phyloP scores from a whole-genome alignment of 1,140 invertebrate species.

The Neodiprion lecontei region DNA sequence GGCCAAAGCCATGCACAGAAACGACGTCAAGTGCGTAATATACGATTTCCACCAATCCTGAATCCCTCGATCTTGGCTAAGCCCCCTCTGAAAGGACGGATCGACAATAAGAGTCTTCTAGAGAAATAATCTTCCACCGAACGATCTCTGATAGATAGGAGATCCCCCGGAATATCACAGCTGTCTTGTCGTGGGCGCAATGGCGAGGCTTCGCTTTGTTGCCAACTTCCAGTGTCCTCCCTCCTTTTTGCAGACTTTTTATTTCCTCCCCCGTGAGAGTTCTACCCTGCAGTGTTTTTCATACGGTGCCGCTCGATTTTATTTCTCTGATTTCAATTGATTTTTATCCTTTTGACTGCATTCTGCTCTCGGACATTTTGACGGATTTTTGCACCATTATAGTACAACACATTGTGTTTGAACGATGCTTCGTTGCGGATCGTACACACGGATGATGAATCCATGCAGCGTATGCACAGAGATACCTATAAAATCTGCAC shows the following conservation, averaged over 20 bases:
- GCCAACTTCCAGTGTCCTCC: neutral
- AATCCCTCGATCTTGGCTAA: conserved; percentile 30
- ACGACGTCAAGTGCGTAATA: conserved; percentile 29
- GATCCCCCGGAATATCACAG: neutral
- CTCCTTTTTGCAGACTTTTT: too few relatives aligned
- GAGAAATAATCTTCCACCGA: conserved; percentile 47
- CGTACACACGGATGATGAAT: too few relatives aligned
- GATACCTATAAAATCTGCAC: neutral
- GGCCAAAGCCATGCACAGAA: neutral
- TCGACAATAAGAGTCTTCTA: conserved; percentile 39
- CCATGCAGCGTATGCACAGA: neutral
- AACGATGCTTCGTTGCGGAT: too few relatives aligned
- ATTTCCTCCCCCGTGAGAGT: too few relatives aligned
- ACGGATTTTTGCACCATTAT: too few relatives aligned
- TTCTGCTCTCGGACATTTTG: too few relatives aligned
- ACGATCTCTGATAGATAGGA: conserved; percentile 45
- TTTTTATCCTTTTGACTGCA: too few relatives aligned
- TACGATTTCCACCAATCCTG: conserved; percentile 38
- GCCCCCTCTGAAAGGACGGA: conserved; percentile 49
- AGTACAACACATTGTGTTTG: too few relatives aligned
- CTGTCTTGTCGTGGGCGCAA: conserved; percentile 6
- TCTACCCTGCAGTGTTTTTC: too few relatives aligned
- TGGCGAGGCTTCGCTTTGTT: neutral
- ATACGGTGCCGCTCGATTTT: too few relatives aligned
- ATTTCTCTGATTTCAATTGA: too few relatives aligned